phyloP scores from a whole-genome alignment of 2,888 invertebrate genomes.

The Lasius platythorax region DNA sequence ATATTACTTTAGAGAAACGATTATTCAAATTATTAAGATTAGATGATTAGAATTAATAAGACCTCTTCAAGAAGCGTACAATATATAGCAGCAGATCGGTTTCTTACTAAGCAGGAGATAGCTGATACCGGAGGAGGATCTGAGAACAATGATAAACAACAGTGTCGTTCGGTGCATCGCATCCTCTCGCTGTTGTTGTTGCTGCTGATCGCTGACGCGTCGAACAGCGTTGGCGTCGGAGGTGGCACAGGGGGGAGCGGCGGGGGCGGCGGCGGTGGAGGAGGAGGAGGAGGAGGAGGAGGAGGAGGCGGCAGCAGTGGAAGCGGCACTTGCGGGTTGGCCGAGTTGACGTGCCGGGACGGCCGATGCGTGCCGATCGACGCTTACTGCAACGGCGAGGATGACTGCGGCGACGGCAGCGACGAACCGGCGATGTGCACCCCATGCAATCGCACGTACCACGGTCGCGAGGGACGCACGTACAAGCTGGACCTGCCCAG shows the following conservation, averaged over 20 bases:
- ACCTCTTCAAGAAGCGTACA: background rate
- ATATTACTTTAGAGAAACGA: background rate
- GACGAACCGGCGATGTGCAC: constrained; percentile 94
- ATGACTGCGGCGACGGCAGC: constrained; percentile 94
- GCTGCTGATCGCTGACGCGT: constrained; percentile 60
- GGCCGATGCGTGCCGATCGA: constrained; percentile 93
- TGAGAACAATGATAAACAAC: constrained; percentile 40
- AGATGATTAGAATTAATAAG: background rate
- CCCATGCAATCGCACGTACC: constrained; percentile 96
- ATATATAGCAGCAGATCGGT: background rate
- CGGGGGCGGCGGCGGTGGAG: background rate
- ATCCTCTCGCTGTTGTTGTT: constrained; percentile 60
- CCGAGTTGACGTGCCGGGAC: constrained; percentile 92
- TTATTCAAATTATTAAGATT: background rate
- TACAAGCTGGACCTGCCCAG: constrained; percentile 93
- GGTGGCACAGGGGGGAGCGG: background rate
- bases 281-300: background rate
- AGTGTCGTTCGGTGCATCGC: constrained; percentile 52
- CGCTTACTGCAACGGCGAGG: constrained; percentile 94
- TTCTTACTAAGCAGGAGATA: constrained; percentile 74
- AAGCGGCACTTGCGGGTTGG: constrained; percentile 90
- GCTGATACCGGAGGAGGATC: constrained; percentile 81
- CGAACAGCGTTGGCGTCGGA: constrained; percentile 54
- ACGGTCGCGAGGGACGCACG: constrained; percentile 92
- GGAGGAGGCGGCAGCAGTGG: background rate